These are phyloP conservation scores for Sesamia inferens DNA, from an alignment of 2,888 invertebrate species.

Conservation along the genomic window DNA sequence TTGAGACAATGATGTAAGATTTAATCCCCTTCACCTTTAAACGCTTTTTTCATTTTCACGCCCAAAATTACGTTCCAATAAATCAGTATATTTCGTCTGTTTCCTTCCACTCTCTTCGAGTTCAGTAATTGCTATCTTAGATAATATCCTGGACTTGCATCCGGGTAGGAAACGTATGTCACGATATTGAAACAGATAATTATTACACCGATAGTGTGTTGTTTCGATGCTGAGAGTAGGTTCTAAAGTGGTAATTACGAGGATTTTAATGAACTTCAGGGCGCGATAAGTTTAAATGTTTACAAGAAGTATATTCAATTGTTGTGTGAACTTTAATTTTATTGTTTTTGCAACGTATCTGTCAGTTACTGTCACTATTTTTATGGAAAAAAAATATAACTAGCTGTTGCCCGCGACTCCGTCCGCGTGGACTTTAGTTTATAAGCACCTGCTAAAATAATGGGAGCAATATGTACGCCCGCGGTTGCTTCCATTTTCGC, in stretches of 20 bases:
- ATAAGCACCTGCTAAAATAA: too few species aligned
- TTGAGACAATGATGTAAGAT: not conserved
- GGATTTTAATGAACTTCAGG: constrained; percentile 16
- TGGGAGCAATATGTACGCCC: too few species aligned
- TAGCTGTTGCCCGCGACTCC: too few species aligned
- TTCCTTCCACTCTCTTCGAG: constrained; percentile 31
- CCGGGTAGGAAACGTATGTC: constrained; percentile 62
- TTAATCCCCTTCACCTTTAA: not conserved
- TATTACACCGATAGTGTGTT: constrained; percentile 36
- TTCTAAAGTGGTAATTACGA: constrained; percentile 21
- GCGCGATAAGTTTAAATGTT: constrained; percentile 11
- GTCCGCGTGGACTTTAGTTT: too few species aligned
- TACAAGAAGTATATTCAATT: not conserved
- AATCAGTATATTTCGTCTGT: constrained; percentile 19
- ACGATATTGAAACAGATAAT: constrained; percentile 45
- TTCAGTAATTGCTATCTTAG: constrained; percentile 39
- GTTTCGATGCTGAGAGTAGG: constrained; percentile 24
- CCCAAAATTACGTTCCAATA: not conserved
- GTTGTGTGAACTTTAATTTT: not conserved
- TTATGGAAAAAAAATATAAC: too few species aligned
- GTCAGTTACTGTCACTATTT: not conserved
- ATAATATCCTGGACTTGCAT: constrained; percentile 65
- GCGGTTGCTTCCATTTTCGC: too few species aligned
- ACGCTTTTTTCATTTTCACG: constrained; percentile 6
- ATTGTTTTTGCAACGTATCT: not conserved